phyloP scores from a whole-genome alignment of 2,888 invertebrate genomes.

The Lobophora halterata region DNA sequence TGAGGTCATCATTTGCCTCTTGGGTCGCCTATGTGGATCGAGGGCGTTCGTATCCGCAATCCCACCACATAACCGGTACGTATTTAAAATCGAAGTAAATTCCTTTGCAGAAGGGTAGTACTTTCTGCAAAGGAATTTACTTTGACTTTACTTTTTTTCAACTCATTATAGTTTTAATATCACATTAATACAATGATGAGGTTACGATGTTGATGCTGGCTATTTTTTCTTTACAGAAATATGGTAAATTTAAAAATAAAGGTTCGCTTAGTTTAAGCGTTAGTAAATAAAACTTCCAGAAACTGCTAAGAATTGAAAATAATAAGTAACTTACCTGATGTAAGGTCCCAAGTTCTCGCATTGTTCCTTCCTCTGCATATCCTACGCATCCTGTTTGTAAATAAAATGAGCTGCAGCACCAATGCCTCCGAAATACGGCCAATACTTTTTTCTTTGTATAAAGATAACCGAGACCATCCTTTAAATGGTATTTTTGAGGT shows the following conservation, averaged over 20 bases:
- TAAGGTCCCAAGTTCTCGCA: no score
- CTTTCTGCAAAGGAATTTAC: neutral
- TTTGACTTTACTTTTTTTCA: no score
- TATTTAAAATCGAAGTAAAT: constrained; percentile 44
- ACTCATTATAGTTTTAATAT: no score
- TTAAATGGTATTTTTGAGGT: constrained; percentile 9
- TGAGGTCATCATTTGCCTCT: neutral
- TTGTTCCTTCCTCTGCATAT: no score
- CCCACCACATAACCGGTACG: constrained; percentile 32
- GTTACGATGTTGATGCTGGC: no score
- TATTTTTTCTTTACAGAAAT: no score
- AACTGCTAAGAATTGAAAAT: neutral
- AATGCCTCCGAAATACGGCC: constrained; percentile 25
- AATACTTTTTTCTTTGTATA: constrained; percentile 22
- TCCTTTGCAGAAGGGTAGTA: constrained; percentile 33
- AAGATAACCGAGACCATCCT: constrained; percentile 18
- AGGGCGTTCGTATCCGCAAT: constrained; percentile 27
- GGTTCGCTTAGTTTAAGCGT: no score
- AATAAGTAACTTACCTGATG: no score
- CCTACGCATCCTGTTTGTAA: no score
- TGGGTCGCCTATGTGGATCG: constrained; percentile 11
- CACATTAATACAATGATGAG: no score
- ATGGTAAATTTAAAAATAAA: no score
- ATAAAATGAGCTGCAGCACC: constrained; percentile 39
- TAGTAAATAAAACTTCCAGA: no score